phyloP scores from a whole-genome alignment of 2,797 vertebrate species.

The Anas capensis region DNA sequence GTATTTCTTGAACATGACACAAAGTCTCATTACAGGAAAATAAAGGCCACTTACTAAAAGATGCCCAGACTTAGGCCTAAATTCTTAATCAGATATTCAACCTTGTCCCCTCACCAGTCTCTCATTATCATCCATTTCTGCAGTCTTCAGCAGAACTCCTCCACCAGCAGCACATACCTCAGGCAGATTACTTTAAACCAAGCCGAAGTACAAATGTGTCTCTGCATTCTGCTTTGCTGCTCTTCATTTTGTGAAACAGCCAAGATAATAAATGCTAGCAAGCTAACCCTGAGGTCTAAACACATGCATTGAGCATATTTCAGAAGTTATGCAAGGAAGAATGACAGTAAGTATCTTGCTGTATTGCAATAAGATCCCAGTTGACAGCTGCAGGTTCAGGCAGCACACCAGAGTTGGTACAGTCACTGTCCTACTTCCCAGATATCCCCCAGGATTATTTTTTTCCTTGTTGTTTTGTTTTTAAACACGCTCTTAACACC shows the following conservation, averaged over 20 bases:
- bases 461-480: neutral
- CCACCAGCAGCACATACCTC: rapidly evolving
- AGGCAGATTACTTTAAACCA: neutral
- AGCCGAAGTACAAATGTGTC: neutral
- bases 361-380: neutral
- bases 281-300: neutral
- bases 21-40: neutral
- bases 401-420: neutral
- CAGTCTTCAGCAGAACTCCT: neutral
- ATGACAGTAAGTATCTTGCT: neutral
- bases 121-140: neutral
- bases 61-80: neutral
- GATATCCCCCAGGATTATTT: neutral
- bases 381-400: rapidly evolving
- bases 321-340: neutral
- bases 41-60: neutral
- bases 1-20: neutral
- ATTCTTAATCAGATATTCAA: neutral
- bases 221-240: neutral
- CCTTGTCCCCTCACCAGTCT: neutral
- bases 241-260: neutral
- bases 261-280: neutral
- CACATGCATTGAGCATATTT: neutral
- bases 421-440: neutral
- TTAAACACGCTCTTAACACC: neutral